Percentiles rank a stretch among this genome's conserved stretches.
Conservation (phyloP, 2,797 vertebrate genomes). For the Chelon auratus region DNA sequence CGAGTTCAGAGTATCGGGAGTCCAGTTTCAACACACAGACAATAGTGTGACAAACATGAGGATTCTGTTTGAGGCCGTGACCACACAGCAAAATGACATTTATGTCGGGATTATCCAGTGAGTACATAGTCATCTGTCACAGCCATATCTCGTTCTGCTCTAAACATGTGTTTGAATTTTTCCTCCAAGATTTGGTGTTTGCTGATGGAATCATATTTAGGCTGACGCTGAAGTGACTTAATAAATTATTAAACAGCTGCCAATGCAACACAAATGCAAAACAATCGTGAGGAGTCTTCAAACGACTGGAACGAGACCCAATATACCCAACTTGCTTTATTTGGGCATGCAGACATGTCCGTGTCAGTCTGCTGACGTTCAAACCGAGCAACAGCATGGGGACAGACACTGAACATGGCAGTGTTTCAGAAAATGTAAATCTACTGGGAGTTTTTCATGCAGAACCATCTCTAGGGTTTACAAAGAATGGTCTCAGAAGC, state of each 20-base stretch:
- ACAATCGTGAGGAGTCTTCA: neutral
- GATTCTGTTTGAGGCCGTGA: slow-evolving; percentile 78
- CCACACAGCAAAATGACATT: slow-evolving; percentile 60
- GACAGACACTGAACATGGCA: too few species aligned
- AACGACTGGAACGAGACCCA: neutral
- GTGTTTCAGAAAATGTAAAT: too few species aligned
- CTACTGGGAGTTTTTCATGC: too few species aligned
- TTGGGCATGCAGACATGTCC: too few species aligned
- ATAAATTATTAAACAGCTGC: neutral
- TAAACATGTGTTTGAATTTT: neutral
- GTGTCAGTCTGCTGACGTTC: too few species aligned
- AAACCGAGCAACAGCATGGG: too few species aligned
- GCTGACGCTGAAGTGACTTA: too few species aligned
- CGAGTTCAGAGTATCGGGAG: slow-evolving; percentile 79
- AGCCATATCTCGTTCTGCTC: neutral
- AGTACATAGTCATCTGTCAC: slow-evolving; percentile 53
- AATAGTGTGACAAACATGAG: neutral
- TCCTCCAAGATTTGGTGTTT: neutral
- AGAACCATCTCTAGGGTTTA: too few species aligned
- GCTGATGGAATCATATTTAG: neutral
- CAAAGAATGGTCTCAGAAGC: too few species aligned
- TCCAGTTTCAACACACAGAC: slow-evolving; percentile 72
- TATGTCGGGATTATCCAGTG: slow-evolving; percentile 89
- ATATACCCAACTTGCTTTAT: too few species aligned
- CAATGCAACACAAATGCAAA: neutral